A percentile compares a stretch with the other conserved stretches of the same genome.
These are phyloP conservation scores for Lasioglossum oenotherae DNA, from an alignment of 2,888 invertebrate genomes.

Conservation along the genomic window DNA sequence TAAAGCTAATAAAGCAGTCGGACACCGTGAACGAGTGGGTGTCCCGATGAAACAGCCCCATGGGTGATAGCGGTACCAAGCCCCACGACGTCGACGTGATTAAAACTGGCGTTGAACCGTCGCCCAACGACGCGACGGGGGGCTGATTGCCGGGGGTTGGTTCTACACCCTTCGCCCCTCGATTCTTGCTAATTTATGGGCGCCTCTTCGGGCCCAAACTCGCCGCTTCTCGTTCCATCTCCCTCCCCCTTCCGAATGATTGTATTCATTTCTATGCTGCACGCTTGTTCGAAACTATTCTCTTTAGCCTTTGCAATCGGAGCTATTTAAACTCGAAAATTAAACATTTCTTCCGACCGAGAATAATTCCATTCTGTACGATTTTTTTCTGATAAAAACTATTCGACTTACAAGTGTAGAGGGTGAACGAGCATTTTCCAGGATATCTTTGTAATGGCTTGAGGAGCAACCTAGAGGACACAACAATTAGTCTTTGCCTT, in stretches of 20 bases:
- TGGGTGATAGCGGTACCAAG: slow-evolving; percentile 69
- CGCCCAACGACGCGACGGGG: slow-evolving; percentile 79
- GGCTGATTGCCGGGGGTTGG: slow-evolving; percentile 81
- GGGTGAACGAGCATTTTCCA: too few relatives aligned
- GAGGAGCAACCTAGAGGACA: too few relatives aligned
- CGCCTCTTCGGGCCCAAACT: slow-evolving; percentile 69
- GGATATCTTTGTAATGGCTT: too few relatives aligned
- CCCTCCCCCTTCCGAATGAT: background rate
- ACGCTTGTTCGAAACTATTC: background rate
- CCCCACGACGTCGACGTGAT: slow-evolving; percentile 79
- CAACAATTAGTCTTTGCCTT: too few relatives aligned
- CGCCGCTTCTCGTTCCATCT: background rate
- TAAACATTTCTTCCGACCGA: too few relatives aligned
- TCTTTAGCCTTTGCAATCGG: background rate
- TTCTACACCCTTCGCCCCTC: slow-evolving; percentile 19
- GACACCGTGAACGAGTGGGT: slow-evolving; percentile 71
- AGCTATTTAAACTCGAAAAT: too few relatives aligned
- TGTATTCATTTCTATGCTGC: background rate
- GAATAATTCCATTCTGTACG: too few relatives aligned
- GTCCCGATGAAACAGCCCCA: slow-evolving; percentile 78
- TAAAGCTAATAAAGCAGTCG: slow-evolving; percentile 76
- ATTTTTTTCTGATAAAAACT: too few relatives aligned
- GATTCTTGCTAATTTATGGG: slow-evolving; percentile 82
- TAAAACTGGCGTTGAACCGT: slow-evolving; percentile 80
- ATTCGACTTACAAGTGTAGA: too few relatives aligned